Evolutionary conservation across 2,797 vertebrate species (phyloP).

Genomic region (Arnoldichthys spilopterus): DNA sequence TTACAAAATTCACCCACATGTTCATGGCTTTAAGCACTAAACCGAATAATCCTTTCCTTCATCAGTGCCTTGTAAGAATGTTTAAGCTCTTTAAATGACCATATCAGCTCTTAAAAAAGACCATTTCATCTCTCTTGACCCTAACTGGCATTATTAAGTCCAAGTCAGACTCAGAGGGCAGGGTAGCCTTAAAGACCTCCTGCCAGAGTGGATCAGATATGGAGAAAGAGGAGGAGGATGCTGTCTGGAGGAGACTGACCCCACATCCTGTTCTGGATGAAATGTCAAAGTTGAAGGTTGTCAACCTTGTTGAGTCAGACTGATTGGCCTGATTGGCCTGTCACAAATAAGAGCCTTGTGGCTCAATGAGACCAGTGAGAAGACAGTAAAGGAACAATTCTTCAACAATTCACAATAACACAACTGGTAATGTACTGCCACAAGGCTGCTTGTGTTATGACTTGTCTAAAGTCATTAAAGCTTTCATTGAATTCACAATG

Average conservation of each 20-base stretch:
- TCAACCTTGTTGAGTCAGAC: slow-evolving; percentile 6
- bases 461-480: slow-evolving; percentile 20
- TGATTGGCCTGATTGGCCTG: slow-evolving; percentile 8
- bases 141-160: slow-evolving; percentile 64
- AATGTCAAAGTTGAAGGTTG: slow-evolving; percentile 35
- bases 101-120: slow-evolving; percentile 47
- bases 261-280: slow-evolving; percentile 31
- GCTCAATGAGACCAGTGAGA: slow-evolving; percentile 67
- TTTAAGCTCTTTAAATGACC: slow-evolving; percentile 54
- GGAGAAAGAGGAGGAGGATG: slow-evolving; percentile 49
- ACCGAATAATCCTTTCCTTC: slow-evolving; percentile 36
- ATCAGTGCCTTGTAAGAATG: slow-evolving; percentile 27
- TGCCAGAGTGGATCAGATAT: slow-evolving; percentile 61
- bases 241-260: slow-evolving; percentile 42
- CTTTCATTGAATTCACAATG: not conserved
- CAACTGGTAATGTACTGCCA: slow-evolving; percentile 13
- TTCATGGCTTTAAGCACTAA: slow-evolving; percentile 13
- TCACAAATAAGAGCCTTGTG: slow-evolving; percentile 43
- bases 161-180: slow-evolving; percentile 34
- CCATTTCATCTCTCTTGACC: slow-evolving; percentile 9
- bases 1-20: not conserved
- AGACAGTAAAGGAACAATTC: slow-evolving; percentile 48
- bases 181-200: slow-evolving; percentile 53
- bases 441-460: slow-evolving; percentile 1
- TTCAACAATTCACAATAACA: not conserved